Conservation (phyloP, 1,140 invertebrate species). For the Elysia chlorotica region DNA sequence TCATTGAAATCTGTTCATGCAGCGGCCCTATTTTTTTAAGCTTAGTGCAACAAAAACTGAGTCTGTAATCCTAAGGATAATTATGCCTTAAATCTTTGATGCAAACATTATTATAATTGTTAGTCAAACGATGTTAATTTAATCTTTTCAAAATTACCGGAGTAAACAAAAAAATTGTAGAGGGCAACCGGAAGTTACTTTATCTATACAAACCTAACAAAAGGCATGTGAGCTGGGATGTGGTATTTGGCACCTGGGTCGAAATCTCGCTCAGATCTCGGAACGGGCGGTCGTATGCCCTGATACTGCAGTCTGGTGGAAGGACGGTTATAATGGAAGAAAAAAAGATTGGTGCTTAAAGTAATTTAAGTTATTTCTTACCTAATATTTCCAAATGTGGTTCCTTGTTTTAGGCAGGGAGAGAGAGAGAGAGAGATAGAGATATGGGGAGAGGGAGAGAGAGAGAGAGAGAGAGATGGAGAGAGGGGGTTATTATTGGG, state of each 20-base stretch:
- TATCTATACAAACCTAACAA: constrained; percentile 44
- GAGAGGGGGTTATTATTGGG: too few species aligned
- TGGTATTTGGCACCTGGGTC: constrained; percentile 60
- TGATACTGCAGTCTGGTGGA: constrained; percentile 47
- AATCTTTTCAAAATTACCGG: not conserved
- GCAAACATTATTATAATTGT: not conserved
- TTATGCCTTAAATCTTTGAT: too few species aligned
- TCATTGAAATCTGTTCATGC: too few species aligned
- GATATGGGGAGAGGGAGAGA: too few species aligned
- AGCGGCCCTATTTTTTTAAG: too few species aligned
- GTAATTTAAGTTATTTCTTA: too few species aligned
- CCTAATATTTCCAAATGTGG: too few species aligned
- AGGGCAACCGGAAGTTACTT: constrained; percentile 48
- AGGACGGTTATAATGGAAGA: not conserved
- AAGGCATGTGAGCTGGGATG: constrained; percentile 30
- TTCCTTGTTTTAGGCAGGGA: too few species aligned
- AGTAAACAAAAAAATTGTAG: not conserved
- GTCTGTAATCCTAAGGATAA: not conserved
- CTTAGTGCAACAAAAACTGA: not conserved
- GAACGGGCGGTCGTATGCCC: constrained; percentile 48
- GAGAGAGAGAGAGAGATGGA: too few species aligned
- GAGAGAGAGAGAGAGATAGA: too few species aligned
- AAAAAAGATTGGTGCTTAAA: too few species aligned
- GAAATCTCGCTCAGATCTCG: constrained; percentile 48
- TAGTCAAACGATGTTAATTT: too few species aligned